Conservation (phyloP, 1,140 invertebrate genomes). For the Drosophila mayri region DNA sequence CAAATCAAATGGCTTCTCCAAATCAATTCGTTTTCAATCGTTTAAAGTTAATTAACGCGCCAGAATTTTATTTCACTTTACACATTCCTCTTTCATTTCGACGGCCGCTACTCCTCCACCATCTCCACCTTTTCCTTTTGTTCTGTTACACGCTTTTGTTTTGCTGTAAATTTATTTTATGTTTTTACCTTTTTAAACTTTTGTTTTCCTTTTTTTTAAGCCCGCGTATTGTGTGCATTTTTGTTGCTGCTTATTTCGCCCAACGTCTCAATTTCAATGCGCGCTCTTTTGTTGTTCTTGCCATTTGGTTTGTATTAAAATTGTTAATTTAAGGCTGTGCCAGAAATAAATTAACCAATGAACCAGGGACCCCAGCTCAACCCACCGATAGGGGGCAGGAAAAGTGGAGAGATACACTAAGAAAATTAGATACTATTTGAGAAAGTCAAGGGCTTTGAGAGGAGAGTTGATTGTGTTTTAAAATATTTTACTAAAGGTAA, state of each 20-base stretch:
- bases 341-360: conserved; percentile 79
- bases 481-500: neutral
- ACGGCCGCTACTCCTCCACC: neutral
- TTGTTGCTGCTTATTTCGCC: conserved; percentile 41
- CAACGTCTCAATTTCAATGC: conserved; percentile 76
- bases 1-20: conserved; percentile 80
- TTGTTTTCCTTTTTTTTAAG: conserved; percentile 45
- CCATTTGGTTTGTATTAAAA: conserved; percentile 66
- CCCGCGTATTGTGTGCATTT: conserved; percentile 16
- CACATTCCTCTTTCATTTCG: conserved; percentile 51
- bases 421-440: neutral
- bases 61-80: conserved; percentile 76
- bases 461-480: neutral
- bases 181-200: conserved; percentile 56
- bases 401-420: neutral
- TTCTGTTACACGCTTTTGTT: conserved; percentile 74
- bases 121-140: conserved; percentile 15
- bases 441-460: neutral
- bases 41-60: conserved; percentile 83
- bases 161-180: conserved; percentile 75
- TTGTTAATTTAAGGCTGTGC: conserved; percentile 79
- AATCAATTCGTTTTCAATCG: conserved; percentile 84
- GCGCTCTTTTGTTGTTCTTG: conserved; percentile 61
- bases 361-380: conserved; percentile 45
- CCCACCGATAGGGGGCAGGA: conserved; percentile 1